Conservation (phyloP, 1,140 invertebrate species). For the Drosophila littoralis region DNA sequence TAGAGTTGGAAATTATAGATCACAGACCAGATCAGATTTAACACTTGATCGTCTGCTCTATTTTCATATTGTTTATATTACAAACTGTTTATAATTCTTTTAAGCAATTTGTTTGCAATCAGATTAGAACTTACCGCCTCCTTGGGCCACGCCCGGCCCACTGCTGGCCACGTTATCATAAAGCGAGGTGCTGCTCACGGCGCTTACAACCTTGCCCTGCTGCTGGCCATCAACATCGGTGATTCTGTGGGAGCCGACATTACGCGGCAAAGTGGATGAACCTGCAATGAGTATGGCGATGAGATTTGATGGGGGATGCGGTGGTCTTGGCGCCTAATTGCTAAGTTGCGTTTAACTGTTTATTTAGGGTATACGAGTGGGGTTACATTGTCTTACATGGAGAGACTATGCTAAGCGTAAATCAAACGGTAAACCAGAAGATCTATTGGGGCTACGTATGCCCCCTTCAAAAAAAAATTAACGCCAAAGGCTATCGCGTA, state of each 20-base stretch:
- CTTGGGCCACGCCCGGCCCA: constrained; percentile 58
- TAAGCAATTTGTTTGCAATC: too few species aligned
- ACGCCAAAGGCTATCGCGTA: neutral
- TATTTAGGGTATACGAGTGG: constrained; percentile 22
- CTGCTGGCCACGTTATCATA: constrained; percentile 92
- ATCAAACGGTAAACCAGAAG: constrained; percentile 8
- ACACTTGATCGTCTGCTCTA: too few species aligned
- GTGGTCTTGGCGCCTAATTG: constrained; percentile 62
- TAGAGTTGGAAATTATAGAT: too few species aligned
- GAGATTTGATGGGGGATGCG: constrained; percentile 82
- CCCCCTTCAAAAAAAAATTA: neutral
- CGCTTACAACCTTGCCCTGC: constrained; percentile 90
- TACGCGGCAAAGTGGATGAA: constrained; percentile 93
- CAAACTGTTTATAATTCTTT: too few species aligned
- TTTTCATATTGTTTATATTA: too few species aligned
- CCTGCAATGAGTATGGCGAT: constrained; percentile 86
- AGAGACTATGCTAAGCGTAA: constrained; percentile 5
- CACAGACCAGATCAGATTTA: too few species aligned
- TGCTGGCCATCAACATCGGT: constrained; percentile 78
- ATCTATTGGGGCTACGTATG: neutral
- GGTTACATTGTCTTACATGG: constrained; percentile 9
- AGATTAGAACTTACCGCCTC: constrained; percentile 46
- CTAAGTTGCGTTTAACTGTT: constrained; percentile 29
- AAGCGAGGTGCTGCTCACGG: constrained; percentile 94
- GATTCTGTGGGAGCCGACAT: constrained; percentile 89